These are phyloP conservation scores for Ptilodon capucinus DNA, from an alignment of 2,888 invertebrate species.

Conservation along the genomic window DNA sequence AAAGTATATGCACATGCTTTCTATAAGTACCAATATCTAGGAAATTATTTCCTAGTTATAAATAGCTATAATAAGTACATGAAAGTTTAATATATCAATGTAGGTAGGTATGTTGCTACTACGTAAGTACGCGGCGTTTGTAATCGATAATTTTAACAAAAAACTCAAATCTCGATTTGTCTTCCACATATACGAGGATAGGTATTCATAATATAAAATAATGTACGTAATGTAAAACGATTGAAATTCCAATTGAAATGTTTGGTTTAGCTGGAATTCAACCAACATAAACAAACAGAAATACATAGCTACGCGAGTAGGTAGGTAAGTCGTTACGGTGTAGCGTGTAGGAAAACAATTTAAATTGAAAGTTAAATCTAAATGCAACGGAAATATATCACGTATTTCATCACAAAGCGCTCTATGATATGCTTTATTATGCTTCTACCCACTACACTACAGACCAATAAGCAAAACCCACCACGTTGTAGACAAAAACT, in stretches of 20 bases:
- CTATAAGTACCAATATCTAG: no score
- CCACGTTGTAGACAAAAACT: slow-evolving; percentile 51
- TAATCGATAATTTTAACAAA: slow-evolving; percentile 35
- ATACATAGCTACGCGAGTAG: slow-evolving; percentile 15
- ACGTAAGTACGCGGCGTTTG: neutral
- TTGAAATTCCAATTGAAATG: neutral
- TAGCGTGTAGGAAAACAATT: neutral
- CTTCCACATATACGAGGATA: no score
- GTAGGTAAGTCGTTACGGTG: no score
- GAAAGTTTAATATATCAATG: no score
- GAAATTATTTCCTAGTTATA: no score
- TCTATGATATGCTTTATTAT: neutral
- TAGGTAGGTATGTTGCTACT: no score
- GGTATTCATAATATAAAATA: no score
- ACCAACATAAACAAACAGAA: slow-evolving; percentile 44
- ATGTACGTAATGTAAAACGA: neutral
- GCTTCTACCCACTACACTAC: slow-evolving; percentile 1
- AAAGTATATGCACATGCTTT: no score
- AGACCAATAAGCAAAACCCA: slow-evolving; percentile 9
- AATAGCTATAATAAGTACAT: no score
- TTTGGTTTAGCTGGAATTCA: slow-evolving; percentile 7
- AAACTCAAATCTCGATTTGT: no score
- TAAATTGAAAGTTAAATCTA: neutral
- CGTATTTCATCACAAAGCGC: neutral
- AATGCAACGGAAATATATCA: neutral